Conservation (phyloP, 2,113 vertebrate genomes). For the Toxotes jaculatrix region DNA sequence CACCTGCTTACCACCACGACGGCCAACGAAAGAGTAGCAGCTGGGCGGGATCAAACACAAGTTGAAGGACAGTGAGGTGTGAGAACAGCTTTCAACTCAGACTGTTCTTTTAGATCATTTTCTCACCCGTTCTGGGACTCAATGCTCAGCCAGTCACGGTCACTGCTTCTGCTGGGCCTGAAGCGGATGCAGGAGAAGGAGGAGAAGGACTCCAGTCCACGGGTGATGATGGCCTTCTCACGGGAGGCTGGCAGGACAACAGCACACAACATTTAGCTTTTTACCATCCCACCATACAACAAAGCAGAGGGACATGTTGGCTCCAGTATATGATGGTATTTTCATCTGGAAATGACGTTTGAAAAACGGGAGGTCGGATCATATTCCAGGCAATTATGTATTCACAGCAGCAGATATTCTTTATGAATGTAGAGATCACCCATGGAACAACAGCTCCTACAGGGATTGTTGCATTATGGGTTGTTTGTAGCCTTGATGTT, state of each 20-base stretch:
- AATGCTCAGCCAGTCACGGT: slow-evolving; percentile 75
- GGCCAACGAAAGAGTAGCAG: slow-evolving; percentile 76
- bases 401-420: neutral
- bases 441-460: no score
- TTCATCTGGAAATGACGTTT: no score
- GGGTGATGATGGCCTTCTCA: slow-evolving; percentile 65
- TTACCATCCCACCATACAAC: neutral
- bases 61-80: neutral
- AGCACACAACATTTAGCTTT: neutral
- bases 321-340: neutral
- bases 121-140: slow-evolving; percentile 74
- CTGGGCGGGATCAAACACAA: slow-evolving; percentile 41
- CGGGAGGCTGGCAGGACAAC: slow-evolving; percentile 47
- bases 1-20: slow-evolving; percentile 64
- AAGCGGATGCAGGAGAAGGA: slow-evolving; percentile 80
- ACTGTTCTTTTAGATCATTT: neutral
- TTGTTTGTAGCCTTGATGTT: no score
- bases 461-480: neutral
- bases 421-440: no score
- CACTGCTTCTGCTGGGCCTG: slow-evolving; percentile 48
- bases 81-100: neutral
- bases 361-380: no score
- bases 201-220: slow-evolving; percentile 67
- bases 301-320: neutral
- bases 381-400: no score